Percentiles rank a stretch among this genome's conserved stretches.
These are phyloP conservation scores for Drosophila triauraria DNA, from an alignment of 1,140 invertebrate genomes.

Conservation along the genomic window DNA sequence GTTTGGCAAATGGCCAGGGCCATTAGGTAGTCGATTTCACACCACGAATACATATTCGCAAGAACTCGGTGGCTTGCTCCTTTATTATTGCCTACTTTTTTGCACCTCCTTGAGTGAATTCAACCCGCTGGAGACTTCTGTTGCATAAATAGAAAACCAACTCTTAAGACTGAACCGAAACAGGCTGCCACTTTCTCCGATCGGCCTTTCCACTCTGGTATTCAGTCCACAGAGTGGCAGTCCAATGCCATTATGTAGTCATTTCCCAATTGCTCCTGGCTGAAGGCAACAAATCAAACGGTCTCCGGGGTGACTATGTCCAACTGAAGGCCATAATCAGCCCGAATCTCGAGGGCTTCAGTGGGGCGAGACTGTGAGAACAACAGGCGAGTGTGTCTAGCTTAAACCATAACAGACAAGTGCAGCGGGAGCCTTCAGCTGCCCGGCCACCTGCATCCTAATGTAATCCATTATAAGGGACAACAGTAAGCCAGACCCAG, in stretches of 20 bases:
- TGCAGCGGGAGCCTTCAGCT: conserved; percentile 38
- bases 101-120: conserved; percentile 1
- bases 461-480: conserved; percentile 75
- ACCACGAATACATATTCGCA: not conserved
- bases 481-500: conserved; percentile 31
- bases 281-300: conserved; percentile 71
- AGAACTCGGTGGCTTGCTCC: not conserved
- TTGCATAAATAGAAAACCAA: conserved; percentile 9
- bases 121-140: not conserved
- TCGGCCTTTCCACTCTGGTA: conserved; percentile 13
- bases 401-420: conserved; percentile 41
- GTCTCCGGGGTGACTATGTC: conserved; percentile 60
- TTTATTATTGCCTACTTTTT: not conserved
- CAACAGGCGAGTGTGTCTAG: conserved; percentile 37
- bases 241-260: conserved; percentile 64
- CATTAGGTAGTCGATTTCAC: not conserved
- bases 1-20: conserved; percentile 16
- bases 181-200: not conserved
- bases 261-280: conserved; percentile 65
- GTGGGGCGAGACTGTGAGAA: conserved; percentile 8
- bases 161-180: not conserved
- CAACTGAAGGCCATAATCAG: conserved; percentile 56
- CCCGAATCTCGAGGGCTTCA: conserved; percentile 22
- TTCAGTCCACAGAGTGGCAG: conserved; percentile 17
- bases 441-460: conserved; percentile 56